These are phyloP conservation scores for Tupaia tana DNA, from an alignment of 2,113 vertebrate genomes.

Conservation along the genomic window DNA sequence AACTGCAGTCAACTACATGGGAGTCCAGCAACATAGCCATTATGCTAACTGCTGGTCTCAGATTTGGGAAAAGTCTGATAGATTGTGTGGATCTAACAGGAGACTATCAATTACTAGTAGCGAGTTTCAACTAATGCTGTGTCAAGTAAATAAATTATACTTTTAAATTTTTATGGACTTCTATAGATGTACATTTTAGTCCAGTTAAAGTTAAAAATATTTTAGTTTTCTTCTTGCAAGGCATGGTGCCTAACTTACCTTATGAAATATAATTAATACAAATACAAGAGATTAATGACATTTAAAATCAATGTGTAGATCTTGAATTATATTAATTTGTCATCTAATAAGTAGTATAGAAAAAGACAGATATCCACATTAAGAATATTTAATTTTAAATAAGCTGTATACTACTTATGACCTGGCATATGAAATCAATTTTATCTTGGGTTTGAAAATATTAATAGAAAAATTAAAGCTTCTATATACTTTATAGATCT, in stretches of 20 bases:
- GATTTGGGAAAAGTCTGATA: not conserved
- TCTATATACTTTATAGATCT: constrained; percentile 16
- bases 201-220: constrained; percentile 34
- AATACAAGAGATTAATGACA: not conserved
- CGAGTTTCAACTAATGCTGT: not conserved
- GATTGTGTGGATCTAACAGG: not conserved
- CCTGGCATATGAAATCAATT: not conserved
- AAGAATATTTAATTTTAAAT: not conserved
- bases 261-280: constrained; percentile 10
- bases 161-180: not conserved
- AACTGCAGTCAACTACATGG: too few relatives aligned
- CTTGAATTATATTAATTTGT: constrained; percentile 39
- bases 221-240: constrained; percentile 44
- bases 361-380: constrained; percentile 19
- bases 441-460: constrained; percentile 47
- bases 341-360: not conserved
- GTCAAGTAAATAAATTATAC: not conserved
- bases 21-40: too few relatives aligned
- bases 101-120: not conserved
- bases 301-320: not conserved
- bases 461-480: constrained; percentile 38
- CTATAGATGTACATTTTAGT: not conserved
- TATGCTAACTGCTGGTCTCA: too few relatives aligned
- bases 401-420: not conserved
- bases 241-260: not conserved